Evolutionary conservation across 1,140 invertebrate species (phyloP).

Genomic region (Sweltsa coloradensis): DNA sequence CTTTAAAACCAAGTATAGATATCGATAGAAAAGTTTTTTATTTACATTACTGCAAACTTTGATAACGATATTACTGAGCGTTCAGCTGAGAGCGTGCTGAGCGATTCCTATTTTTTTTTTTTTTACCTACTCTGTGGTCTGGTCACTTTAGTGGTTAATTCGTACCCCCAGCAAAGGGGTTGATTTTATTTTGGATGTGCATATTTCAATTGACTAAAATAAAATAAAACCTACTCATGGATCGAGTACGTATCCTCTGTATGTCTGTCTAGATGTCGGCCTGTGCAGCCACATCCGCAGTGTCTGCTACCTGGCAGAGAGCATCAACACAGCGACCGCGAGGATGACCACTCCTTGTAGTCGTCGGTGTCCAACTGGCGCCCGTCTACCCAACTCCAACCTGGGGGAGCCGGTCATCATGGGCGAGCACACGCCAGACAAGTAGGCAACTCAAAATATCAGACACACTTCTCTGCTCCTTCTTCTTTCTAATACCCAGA

Average conservation of each 20-base stretch:
- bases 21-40: no score
- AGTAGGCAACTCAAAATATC: conserved; percentile 24
- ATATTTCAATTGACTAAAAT: background rate
- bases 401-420: conserved; percentile 32
- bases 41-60: no score
- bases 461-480: no score
- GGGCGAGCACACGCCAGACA: conserved; percentile 43
- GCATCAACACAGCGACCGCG: conserved; percentile 35
- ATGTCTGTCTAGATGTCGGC: conserved; percentile 38
- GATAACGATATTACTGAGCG: no score
- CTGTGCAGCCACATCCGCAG: conserved; percentile 62
- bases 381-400: conserved; percentile 38
- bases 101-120: background rate
- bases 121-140: background rate
- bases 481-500: no score
- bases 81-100: no score
- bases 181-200: background rate
- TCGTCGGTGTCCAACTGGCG: conserved; percentile 47
- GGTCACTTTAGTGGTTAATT: background rate
- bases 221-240: background rate
- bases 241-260: background rate
- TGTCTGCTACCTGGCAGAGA: conserved; percentile 62
- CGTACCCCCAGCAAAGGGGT: background rate
- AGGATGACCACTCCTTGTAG: conserved; percentile 50
- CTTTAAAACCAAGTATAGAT: no score